These are phyloP conservation scores for Clusia tigrina DNA, from an alignment of 2,888 invertebrate species.

Conservation along the genomic window DNA sequence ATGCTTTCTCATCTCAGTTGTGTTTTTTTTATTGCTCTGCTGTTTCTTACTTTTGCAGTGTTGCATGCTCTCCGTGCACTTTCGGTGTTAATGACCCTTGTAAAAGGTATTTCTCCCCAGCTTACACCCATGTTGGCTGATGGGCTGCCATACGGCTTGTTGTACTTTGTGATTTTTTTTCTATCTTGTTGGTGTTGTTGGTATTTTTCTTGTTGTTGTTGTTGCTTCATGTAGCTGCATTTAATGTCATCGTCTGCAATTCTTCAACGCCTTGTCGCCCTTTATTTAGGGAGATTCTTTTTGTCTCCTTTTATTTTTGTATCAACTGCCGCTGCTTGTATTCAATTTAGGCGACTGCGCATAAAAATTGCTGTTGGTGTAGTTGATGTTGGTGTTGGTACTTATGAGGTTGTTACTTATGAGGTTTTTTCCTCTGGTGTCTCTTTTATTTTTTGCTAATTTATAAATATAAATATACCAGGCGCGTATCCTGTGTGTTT, in stretches of 20 bases:
- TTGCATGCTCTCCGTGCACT: conserved; percentile 31
- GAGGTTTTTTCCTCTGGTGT: conserved; percentile 20
- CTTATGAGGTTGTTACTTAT: conserved; percentile 8
- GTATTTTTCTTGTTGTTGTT: background rate
- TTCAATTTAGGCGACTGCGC: conserved; percentile 58
- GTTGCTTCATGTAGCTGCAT: conserved; percentile 4
- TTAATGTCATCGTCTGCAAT: conserved; percentile 21
- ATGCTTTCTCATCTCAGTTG: too few species aligned
- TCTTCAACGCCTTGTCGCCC: conserved; percentile 28
- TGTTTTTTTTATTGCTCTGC: conserved; percentile 35
- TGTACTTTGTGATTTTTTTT: background rate
- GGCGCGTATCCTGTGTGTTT: conserved; percentile 13
- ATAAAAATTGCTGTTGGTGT: conserved; percentile 45
- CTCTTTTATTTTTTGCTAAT: conserved; percentile 46
- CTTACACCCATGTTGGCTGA: background rate
- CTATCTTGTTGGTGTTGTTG: conserved; percentile 8
- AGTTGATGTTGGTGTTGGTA: background rate
- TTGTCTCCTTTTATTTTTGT: background rate
- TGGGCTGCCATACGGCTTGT: background rate
- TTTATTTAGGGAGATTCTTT: background rate
- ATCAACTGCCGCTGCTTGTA: background rate
- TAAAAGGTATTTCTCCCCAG: conserved; percentile 43
- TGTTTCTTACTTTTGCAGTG: conserved; percentile 31
- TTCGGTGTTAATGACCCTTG: conserved; percentile 56
- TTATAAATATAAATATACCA: conserved; percentile 50